Evolutionary conservation across 2,113 vertebrate genomes (phyloP).

Genomic region (Burhinus oedicnemus): DNA sequence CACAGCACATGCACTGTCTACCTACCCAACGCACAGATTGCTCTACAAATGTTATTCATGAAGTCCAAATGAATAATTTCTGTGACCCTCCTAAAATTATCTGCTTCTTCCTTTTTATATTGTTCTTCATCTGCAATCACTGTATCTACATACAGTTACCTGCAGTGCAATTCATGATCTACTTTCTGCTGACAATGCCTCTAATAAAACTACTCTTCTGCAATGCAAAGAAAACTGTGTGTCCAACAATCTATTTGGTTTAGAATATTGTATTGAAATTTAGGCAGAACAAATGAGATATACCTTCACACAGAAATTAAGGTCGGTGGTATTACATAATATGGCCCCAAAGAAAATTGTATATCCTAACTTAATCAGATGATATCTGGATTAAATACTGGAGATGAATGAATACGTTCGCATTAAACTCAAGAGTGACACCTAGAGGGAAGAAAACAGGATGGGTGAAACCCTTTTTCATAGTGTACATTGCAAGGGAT

Average conservation of each 20-base stretch:
- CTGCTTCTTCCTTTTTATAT: neutral
- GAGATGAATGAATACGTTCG: neutral
- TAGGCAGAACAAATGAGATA: neutral
- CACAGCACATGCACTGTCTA: fast-evolving
- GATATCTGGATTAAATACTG: neutral
- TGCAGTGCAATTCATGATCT: neutral
- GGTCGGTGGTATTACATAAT: neutral
- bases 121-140: neutral
- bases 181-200: neutral
- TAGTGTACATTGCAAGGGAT: fast-evolving
- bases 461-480: neutral
- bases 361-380: neutral
- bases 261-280: neutral
- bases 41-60: neutral
- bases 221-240: conserved; percentile 25
- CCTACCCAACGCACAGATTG: fast-evolving
- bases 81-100: neutral
- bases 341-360: neutral
- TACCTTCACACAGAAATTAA: neutral
- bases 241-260: neutral
- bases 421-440: conserved; percentile 40
- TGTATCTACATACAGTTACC: neutral
- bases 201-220: conserved; percentile 39
- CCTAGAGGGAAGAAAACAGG: neutral
- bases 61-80: neutral